Percentiles rank a stretch among this genome's conserved stretches.
Conservation (phyloP, 2,888 invertebrate species). For the Nephrotoma appendiculata region DNA sequence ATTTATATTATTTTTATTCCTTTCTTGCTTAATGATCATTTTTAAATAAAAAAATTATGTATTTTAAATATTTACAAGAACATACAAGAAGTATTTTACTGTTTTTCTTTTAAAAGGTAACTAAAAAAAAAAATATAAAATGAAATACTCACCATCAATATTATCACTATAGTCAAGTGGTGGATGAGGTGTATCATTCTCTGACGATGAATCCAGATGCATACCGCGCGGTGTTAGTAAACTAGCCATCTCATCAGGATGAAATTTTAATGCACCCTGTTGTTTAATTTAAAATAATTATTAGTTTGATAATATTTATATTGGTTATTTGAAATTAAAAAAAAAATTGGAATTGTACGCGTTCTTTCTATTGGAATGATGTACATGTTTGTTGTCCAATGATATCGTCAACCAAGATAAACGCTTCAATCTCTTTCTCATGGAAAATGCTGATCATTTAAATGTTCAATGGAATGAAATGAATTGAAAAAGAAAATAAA, state of each 20-base stretch:
- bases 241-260: slow-evolving; percentile 45
- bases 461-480: too few species aligned
- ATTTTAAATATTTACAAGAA: neutral
- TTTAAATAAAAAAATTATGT: neutral
- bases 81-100: slow-evolving; percentile 1
- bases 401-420: too few species aligned
- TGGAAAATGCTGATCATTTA: too few species aligned
- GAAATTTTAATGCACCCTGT: slow-evolving; percentile 24
- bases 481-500: too few species aligned
- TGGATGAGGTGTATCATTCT: slow-evolving; percentile 35
- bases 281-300: slow-evolving; percentile 1
- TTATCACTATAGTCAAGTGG: slow-evolving; percentile 57
- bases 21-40: neutral
- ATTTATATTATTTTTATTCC: neutral
- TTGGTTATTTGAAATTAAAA: neutral
- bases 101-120: neutral
- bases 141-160: slow-evolving; percentile 52
- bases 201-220: slow-evolving; percentile 30
- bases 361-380: neutral
- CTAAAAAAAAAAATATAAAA: neutral
- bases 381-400: too few species aligned
- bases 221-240: slow-evolving; percentile 47
- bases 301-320: neutral
- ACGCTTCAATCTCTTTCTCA: too few species aligned
- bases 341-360: neutral